Evolutionary conservation across 2,113 vertebrate species (phyloP).

Genomic region (Myotis yumanensis): DNA sequence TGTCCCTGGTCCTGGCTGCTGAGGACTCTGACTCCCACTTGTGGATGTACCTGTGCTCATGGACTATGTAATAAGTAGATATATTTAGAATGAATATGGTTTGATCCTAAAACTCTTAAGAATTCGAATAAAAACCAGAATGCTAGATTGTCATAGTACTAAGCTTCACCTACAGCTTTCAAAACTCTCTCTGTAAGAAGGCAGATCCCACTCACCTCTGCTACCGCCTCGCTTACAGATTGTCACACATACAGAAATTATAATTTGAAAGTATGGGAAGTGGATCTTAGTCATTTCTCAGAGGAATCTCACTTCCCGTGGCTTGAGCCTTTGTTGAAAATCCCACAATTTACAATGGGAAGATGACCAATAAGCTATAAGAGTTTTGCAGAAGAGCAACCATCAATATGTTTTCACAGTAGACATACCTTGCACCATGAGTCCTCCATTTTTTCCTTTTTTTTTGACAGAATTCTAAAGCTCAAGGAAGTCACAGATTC

Average conservation of each 20-base stretch:
- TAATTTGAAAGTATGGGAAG: background rate
- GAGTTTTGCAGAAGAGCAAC: background rate
- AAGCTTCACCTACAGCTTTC: background rate
- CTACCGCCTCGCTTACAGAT: background rate
- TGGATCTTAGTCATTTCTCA: background rate
- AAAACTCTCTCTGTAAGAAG: background rate
- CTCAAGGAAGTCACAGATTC: background rate
- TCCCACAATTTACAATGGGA: background rate
- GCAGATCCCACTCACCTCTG: background rate
- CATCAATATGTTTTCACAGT: background rate
- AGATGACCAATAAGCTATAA: background rate
- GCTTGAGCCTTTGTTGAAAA: background rate
- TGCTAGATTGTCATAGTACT: background rate
- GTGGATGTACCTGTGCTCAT: background rate
- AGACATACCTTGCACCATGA: background rate
- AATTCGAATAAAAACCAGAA: background rate
- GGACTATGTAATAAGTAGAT: background rate
- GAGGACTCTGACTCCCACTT: background rate
- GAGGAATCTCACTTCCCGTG: background rate
- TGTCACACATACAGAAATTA: background rate
- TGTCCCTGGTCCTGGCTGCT: conserved; percentile 9
- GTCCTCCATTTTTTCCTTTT: background rate
- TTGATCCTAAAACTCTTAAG: conserved; percentile 2
- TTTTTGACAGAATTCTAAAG: background rate
- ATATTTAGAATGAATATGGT: background rate